Conservation (phyloP, 1,140 invertebrate species). For the Bombus polaris region DNA sequence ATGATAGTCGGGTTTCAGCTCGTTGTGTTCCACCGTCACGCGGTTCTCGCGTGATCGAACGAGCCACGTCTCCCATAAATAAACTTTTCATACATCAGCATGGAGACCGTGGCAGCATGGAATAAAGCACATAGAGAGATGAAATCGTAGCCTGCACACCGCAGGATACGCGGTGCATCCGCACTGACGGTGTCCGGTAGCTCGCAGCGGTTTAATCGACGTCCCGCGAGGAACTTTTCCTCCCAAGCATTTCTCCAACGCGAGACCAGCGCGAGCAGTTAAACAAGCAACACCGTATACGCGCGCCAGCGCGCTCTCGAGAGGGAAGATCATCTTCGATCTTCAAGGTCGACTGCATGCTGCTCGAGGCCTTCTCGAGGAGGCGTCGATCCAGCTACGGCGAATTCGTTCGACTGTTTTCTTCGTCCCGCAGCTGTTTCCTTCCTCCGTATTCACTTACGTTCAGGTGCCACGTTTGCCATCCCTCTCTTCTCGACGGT, state of each 20-base stretch:
- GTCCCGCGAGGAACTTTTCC: slow-evolving; percentile 62
- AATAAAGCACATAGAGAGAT: slow-evolving; percentile 62
- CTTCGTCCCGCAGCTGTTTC: slow-evolving; percentile 63
- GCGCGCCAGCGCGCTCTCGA: slow-evolving; percentile 1
- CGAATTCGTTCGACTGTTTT: slow-evolving; percentile 71
- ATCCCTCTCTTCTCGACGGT: neutral
- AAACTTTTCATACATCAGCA: slow-evolving; percentile 69
- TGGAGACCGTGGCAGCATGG: slow-evolving; percentile 27
- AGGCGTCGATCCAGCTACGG: slow-evolving; percentile 59
- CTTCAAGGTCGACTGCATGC: slow-evolving; percentile 67
- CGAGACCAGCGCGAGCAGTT: slow-evolving; percentile 32
- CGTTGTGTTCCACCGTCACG: slow-evolving; percentile 44
- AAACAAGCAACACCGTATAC: slow-evolving; percentile 47
- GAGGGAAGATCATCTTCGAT: slow-evolving; percentile 66
- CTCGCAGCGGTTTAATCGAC: slow-evolving; percentile 68
- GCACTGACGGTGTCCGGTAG: slow-evolving; percentile 64
- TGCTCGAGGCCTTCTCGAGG: slow-evolving; percentile 64
- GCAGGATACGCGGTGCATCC: slow-evolving; percentile 62
- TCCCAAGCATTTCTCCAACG: neutral
- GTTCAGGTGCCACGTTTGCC: slow-evolving; percentile 5
- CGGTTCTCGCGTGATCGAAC: slow-evolving; percentile 60
- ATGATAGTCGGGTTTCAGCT: slow-evolving; percentile 58
- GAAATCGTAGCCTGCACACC: slow-evolving; percentile 64
- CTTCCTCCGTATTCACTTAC: slow-evolving; percentile 11
- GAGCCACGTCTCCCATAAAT: slow-evolving; percentile 64